phyloP scores from a whole-genome alignment of 2,888 invertebrate genomes.

The Drosophila koepferae region DNA sequence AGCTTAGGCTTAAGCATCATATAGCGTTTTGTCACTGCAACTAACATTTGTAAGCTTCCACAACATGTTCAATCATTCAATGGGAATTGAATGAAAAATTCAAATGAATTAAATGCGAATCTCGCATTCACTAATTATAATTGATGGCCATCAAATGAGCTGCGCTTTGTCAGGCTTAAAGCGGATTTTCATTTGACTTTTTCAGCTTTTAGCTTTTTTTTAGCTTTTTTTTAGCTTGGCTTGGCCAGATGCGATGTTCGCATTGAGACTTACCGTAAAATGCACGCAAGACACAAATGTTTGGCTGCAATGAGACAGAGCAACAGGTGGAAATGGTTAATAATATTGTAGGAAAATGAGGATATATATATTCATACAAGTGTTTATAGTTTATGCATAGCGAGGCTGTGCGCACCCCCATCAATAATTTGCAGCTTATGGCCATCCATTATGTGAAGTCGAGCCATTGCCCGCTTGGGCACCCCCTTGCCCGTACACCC shows the following conservation, averaged over 20 bases:
- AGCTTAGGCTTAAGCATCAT: not conserved
- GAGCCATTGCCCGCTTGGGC: not conserved
- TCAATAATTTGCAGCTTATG: constrained; percentile 76
- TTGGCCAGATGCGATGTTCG: constrained; percentile 17
- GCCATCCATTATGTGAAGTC: constrained; percentile 59
- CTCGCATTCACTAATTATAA: not conserved
- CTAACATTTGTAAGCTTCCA: not conserved
- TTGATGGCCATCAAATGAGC: constrained; percentile 18
- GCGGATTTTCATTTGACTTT: not conserved
- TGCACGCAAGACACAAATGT: constrained; percentile 40
- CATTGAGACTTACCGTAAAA: constrained; percentile 69
- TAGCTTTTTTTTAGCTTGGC: too few species aligned
- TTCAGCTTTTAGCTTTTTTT: not conserved
- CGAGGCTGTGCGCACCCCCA: constrained; percentile 51
- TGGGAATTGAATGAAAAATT: not conserved
- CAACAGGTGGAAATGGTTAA: constrained; percentile 49
- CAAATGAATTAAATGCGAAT: constrained; percentile 1
- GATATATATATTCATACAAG: not conserved
- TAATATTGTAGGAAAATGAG: not conserved
- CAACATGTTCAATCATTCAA: not conserved
- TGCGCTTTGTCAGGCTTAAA: constrained; percentile 16
- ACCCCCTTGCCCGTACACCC: not conserved
- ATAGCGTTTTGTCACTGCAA: not conserved
- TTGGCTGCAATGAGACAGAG: constrained; percentile 51
- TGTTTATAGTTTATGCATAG: constrained; percentile 2